Base-by-base conservation (phyloP, 53 echinoderm and acorn worm species). In the Paracentrotus lividus region DNA sequence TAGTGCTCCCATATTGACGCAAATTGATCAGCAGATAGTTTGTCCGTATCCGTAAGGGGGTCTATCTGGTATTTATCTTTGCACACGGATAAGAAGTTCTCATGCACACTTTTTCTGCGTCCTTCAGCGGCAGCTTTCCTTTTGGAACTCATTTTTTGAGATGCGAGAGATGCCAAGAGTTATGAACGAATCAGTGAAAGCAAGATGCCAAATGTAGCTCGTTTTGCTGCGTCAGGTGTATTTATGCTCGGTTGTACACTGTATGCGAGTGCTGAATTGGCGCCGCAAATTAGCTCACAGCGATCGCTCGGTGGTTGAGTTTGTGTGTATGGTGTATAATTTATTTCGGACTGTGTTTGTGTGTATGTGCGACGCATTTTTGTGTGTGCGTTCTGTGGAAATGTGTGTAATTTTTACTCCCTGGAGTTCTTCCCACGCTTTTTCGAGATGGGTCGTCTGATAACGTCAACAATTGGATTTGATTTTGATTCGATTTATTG, bases 1-100 rank as follows among this genome's bases (percentile, higher is more conserved):
- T 98, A 98, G 58, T 98, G 96, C 56, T 96, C 94, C 97, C 97
- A 98, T 15, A 98, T 97, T 86, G 94, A 75, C 56, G 96, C 95
- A 89, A 98, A 98, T 56, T 94, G 95, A 56, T 95, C 94, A 6
- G 97, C 97, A n/a, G 97, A 96, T 53, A 98, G 91, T 77, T 95
- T 97, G 14, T 87, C 84, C 31, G 90, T 88, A 24, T 52, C 60
- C 6, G 23, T 53, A 13, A 21, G 8, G 34, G 53, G 86, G 56
- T 86, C 43, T 31, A 96, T 93, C 61, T 94, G 2, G 56, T 56
- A 56, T 65, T 56, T 90, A 13, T 10, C 8, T 24, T 75, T 90
- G 69, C 72, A 96, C 86, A 96, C 93, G 72, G 61, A 69, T 67
- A 98, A 91, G 84, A 98, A 98, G 93, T 98, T 98, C 8, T 95